A percentile compares a stretch with the other conserved stretches of the same genome.
phyloP scores from a whole-genome alignment of 2,113 vertebrate species.

The Corydoras sp. region DNA sequence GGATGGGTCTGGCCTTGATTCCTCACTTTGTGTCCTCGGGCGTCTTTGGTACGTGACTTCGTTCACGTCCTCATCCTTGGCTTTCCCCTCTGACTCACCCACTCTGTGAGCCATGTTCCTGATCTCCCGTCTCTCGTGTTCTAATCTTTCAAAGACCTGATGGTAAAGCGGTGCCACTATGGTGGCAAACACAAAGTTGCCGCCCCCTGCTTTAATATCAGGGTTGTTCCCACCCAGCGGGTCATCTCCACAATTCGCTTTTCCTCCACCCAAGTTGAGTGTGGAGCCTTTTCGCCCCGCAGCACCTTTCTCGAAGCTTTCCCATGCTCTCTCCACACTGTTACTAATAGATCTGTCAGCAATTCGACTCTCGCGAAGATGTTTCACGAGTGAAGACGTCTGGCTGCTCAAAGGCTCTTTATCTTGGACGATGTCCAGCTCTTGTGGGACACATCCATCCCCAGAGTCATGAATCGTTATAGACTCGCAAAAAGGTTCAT shows the following conservation, averaged over 20 bases:
- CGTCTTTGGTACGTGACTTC: slow-evolving; percentile 20
- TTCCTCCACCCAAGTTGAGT: background rate
- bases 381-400: background rate
- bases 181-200: slow-evolving; percentile 51
- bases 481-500: slow-evolving; percentile 25
- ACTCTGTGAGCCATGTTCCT: slow-evolving; percentile 20
- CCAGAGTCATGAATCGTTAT: slow-evolving; percentile 15
- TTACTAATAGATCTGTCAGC: slow-evolving; percentile 13
- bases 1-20: slow-evolving; percentile 17
- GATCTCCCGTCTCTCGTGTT: slow-evolving; percentile 39
- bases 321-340: slow-evolving; percentile 35
- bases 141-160: slow-evolving; percentile 50
- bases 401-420: slow-evolving; percentile 9
- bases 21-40: background rate
- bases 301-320: slow-evolving; percentile 38
- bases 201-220: slow-evolving; percentile 7
- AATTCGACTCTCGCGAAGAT: slow-evolving; percentile 2
- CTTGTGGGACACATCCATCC: slow-evolving; percentile 4
- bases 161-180: slow-evolving; percentile 56
- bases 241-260: slow-evolving; percentile 12
- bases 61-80: background rate
- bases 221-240: slow-evolving; percentile 20
- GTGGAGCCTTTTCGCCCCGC: background rate
- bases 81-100: background rate
- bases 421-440: slow-evolving; percentile 12